Percentiles rank a stretch among this genome's conserved stretches.
Evolutionary conservation across 2,797 vertebrate species (phyloP).

Genomic region (Aphelocoma californica): DNA sequence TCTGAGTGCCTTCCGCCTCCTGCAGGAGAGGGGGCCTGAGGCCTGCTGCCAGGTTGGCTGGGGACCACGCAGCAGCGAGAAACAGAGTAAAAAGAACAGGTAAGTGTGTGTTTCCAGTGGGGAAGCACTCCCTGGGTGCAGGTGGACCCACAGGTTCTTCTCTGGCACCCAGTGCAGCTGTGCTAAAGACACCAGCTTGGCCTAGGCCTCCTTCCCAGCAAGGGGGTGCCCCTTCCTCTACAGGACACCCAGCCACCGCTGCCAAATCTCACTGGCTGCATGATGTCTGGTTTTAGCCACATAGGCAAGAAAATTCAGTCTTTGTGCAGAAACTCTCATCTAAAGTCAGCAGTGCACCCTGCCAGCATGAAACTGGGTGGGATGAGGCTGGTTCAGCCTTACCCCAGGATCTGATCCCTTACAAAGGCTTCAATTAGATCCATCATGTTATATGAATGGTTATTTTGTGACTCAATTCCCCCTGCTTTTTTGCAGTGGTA

Average conservation of each 20-base stretch:
- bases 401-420: not conserved
- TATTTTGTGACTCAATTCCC: slow-evolving; percentile 62
- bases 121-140: not conserved
- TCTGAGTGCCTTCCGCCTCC: rapidly evolving
- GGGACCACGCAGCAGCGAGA: rapidly evolving
- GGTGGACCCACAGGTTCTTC: not conserved
- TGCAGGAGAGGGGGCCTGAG: rapidly evolving
- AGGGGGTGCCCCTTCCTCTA: not conserved
- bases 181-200: not conserved
- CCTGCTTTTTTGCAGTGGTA: slow-evolving; percentile 47
- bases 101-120: not conserved
- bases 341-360: not conserved
- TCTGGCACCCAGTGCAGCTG: rapidly evolving
- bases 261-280: rapidly evolving
- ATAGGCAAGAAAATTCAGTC: not conserved
- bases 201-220: rapidly evolving
- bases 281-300: not conserved
- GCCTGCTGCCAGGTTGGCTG: rapidly evolving
- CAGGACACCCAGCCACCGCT: rapidly evolving
- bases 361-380: not conserved
- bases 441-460: slow-evolving; percentile 36
- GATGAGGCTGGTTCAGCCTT: slow-evolving; percentile 1
- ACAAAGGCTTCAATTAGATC: slow-evolving; percentile 52
- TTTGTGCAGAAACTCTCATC: not conserved
- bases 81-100: not conserved